phyloP scores from a whole-genome alignment of 1,140 invertebrate species.

The Drosophila littoralis region DNA sequence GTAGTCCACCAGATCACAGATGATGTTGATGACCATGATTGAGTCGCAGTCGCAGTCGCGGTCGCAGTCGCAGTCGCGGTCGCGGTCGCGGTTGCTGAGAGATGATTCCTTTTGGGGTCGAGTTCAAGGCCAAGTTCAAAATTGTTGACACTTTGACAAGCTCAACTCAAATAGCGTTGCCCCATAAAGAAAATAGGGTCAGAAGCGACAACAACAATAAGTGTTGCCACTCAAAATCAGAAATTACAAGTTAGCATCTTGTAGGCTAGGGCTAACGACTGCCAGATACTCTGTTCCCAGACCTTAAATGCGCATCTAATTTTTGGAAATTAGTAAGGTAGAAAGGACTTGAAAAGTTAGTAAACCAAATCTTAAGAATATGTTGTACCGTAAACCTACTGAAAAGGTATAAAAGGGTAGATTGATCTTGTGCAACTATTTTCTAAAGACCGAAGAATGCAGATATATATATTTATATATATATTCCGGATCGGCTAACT shows the following conservation, averaged over 20 bases:
- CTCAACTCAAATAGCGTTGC: constrained; percentile 13
- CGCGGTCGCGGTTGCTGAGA: background rate
- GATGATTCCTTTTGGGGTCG: constrained; percentile 23
- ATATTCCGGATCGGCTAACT: too few relatives aligned
- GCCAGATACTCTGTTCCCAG: background rate
- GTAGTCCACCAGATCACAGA: constrained; percentile 23
- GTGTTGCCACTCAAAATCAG: constrained; percentile 11
- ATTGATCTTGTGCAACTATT: too few relatives aligned
- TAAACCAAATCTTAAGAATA: too few relatives aligned
- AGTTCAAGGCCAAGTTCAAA: constrained; percentile 53
- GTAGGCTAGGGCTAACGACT: background rate
- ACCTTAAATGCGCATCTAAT: too few relatives aligned
- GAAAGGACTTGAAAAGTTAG: too few relatives aligned
- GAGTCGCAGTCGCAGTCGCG: background rate
- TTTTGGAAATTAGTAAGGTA: too few relatives aligned
- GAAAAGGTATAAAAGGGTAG: too few relatives aligned
- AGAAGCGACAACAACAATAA: constrained; percentile 18
- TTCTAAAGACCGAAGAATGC: too few relatives aligned
- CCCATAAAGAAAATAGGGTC: constrained; percentile 8
- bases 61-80: background rate
- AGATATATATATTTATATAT: too few relatives aligned
- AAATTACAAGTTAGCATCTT: background rate
- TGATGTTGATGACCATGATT: constrained; percentile 1
- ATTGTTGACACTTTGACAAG: constrained; percentile 43
- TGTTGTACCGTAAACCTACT: too few relatives aligned